These are phyloP conservation scores for Colistium nudipinnis DNA, from an alignment of 2,113 vertebrate genomes.

Conservation along the genomic window DNA sequence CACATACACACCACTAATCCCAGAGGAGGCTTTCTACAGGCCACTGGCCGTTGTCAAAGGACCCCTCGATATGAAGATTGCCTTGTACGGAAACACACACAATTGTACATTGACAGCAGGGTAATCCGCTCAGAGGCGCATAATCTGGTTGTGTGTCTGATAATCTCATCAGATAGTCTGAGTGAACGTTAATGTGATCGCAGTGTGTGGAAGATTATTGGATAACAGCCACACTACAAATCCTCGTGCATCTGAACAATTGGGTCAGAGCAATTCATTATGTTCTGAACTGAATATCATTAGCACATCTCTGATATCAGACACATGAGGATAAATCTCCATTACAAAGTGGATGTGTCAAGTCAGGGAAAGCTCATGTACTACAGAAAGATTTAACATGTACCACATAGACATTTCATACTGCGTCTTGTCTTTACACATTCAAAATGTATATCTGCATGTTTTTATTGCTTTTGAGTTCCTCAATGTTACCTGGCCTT, in stretches of 20 bases:
- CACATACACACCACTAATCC: conserved; percentile 60
- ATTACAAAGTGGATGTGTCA: conserved; percentile 44
- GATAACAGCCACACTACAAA: conserved; percentile 63
- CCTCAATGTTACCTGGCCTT: too few species aligned
- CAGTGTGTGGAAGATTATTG: conserved; percentile 58
- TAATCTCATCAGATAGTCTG: conserved; percentile 76
- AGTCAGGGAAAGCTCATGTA: conserved; percentile 1
- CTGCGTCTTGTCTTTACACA: neutral
- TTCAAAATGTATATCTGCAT: neutral
- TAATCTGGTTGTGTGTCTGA: conserved; percentile 67
- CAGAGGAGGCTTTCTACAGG: conserved; percentile 44
- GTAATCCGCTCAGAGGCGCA: neutral
- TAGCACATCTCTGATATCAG: conserved; percentile 20
- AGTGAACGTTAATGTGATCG: conserved; percentile 62
- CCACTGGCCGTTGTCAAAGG: conserved; percentile 56
- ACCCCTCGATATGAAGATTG: conserved; percentile 46
- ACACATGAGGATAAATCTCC: conserved; percentile 29
- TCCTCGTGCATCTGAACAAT: conserved; percentile 49
- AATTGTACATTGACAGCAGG: neutral
- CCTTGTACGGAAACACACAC: conserved; percentile 20
- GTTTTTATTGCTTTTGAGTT: too few species aligned
- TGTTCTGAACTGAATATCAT: conserved; percentile 33
- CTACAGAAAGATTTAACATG: neutral
- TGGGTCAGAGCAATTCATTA: conserved; percentile 55
- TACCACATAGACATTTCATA: neutral